phyloP scores from a whole-genome alignment of 1,140 invertebrate species.

The Bombus turneri region DNA sequence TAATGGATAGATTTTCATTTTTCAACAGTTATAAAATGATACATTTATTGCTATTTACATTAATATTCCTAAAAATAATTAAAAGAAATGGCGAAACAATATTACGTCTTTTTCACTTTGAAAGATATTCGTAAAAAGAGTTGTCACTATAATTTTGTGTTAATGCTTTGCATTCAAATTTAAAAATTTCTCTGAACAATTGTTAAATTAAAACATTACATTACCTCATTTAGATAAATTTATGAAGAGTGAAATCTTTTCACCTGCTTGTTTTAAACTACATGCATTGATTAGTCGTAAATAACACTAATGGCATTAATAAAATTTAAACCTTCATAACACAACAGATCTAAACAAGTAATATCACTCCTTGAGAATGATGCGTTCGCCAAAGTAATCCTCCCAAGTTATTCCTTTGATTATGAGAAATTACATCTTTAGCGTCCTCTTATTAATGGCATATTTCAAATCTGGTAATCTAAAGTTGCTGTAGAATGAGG shows the following conservation, averaged over 20 bases:
- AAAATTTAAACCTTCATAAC: background rate
- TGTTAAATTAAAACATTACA: background rate
- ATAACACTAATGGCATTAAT: background rate
- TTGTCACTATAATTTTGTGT: background rate
- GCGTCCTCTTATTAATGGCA: background rate
- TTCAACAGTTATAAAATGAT: constrained; percentile 45
- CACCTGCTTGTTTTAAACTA: background rate
- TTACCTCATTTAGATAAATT: background rate
- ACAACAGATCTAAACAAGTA: background rate
- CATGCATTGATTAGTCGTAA: background rate
- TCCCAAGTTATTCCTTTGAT: background rate
- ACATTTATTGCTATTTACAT: constrained; percentile 37
- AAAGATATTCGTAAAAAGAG: background rate
- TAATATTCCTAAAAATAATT: background rate
- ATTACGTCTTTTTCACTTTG: background rate
- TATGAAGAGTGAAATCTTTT: background rate
- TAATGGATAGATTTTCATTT: constrained; percentile 34
- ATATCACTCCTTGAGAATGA: background rate
- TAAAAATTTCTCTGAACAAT: background rate
- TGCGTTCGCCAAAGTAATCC: too few species aligned
- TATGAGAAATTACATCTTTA: background rate
- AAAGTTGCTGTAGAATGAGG: constrained; percentile 32
- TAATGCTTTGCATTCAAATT: background rate
- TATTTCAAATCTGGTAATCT: constrained; percentile 53
- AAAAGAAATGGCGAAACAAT: background rate